These are phyloP conservation scores for Choreutis nemorana DNA, from an alignment of 2,888 invertebrate genomes.

Conservation along the genomic window DNA sequence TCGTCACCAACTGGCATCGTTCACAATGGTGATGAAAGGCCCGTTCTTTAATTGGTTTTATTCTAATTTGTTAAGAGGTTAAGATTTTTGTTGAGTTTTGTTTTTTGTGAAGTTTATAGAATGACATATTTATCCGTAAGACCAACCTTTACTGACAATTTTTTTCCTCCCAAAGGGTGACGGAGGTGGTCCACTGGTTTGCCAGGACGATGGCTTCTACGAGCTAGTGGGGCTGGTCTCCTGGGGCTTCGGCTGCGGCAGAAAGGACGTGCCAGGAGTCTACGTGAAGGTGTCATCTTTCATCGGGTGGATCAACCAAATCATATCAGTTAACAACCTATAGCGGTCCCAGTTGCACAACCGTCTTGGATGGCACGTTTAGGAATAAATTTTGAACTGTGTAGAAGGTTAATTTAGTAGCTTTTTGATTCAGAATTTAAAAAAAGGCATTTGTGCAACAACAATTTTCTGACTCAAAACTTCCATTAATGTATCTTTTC, in stretches of 20 bases:
- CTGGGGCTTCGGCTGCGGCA: conserved; percentile 95
- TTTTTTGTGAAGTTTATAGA: no score
- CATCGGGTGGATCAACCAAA: conserved; percentile 97
- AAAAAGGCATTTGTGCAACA: background rate
- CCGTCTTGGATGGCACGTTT: background rate
- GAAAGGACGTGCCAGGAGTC: conserved; percentile 93
- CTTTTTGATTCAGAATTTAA: no score
- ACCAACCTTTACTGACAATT: no score
- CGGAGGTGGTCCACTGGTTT: conserved; percentile 92
- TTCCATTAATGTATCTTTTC: background rate
- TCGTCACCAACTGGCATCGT: no score
- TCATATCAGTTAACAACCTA: conserved; percentile 93
- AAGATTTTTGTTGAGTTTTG: no score
- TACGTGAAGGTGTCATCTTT: conserved; percentile 96
- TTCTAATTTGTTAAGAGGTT: no score
- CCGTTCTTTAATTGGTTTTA: no score
- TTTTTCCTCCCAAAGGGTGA: conserved; percentile 75
- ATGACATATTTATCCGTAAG: no score
- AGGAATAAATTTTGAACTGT: background rate
- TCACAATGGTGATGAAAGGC: no score
- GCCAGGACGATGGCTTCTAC: conserved; percentile 91
- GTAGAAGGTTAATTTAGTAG: no score
- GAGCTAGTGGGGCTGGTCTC: conserved; percentile 93
- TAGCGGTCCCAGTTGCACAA: conserved; percentile 31
- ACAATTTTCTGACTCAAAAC: background rate